Base-by-base conservation (phyloP, 2,888 invertebrate genomes). In the Stramonita haemastoma region DNA sequence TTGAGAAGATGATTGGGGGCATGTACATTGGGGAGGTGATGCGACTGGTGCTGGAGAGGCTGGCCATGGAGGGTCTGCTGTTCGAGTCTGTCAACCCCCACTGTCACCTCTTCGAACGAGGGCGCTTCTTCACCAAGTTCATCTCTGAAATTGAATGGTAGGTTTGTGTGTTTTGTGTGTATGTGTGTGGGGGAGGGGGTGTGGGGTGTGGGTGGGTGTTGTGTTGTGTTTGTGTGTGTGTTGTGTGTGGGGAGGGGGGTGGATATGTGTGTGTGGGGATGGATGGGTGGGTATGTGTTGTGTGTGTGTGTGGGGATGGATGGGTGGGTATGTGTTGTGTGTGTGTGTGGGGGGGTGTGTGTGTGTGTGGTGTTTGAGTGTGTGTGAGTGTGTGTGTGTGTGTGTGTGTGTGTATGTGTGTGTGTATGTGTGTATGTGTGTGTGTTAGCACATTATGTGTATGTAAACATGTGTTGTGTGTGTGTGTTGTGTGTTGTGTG, bases 1-100 rank as follows among this genome's bases (percentile, higher is more conserved):
- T 97, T 96, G 99, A 99, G 96, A 99, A 99, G 96, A 99, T 99
- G 98, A 98, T 99, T 94, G 99, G 99, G 1, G 99, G 99, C 91
- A 99, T 99, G 99, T 99, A 99, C 96, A 97, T 99, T 98, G 99
- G 99, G 22, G 99, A 99, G 96, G 96, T 99, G 91, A 98, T 98
- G 17, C 97, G 99, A 90, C 97, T 98, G 87, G 98, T 98, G 17
- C 96, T 99, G 88, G 98, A 98, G 87, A 97, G 98, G 95, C 97
- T 98, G 94, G 97, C 98, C 13, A 92, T 94, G 88, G 93, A 95
- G 81, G 94, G 94, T 15, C 96, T 98, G 0, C 96, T 99, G 8
- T 98, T 99, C 95, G 97, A 97, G 19, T 98, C 98, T 0, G 97
- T 97, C 93, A 97, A 97, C 19, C 98, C 98, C 0, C 97, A 98